Percentiles rank a stretch among this genome's conserved stretches.
Conservation (phyloP, 1,140 invertebrate genomes). For the Bicyclus anynana region DNA sequence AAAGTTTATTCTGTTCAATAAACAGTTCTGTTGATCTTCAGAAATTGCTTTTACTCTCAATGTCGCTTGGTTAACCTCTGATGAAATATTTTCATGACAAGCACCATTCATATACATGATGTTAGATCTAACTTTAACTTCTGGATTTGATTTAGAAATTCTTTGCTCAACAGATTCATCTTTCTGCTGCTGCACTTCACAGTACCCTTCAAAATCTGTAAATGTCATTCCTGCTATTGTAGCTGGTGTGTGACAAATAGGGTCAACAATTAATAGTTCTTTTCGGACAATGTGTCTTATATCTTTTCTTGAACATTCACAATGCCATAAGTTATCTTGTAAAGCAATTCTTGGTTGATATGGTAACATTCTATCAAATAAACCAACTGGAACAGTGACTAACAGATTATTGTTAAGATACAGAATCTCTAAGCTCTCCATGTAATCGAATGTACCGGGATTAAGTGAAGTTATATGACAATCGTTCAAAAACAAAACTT, state of each 20-base stretch:
- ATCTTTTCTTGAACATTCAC: slow-evolving; percentile 42
- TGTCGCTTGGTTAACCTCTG: neutral
- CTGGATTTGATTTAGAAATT: neutral
- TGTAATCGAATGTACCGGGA: slow-evolving; percentile 51
- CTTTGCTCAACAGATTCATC: neutral
- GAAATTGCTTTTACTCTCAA: slow-evolving; percentile 9
- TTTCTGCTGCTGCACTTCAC: slow-evolving; percentile 13
- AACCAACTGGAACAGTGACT: slow-evolving; percentile 35
- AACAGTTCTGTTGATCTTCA: slow-evolving; percentile 22
- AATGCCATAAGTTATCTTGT: slow-evolving; percentile 54
- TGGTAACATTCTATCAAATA: slow-evolving; percentile 43
- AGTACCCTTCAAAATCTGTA: slow-evolving; percentile 41
- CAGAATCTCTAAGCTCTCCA: slow-evolving; percentile 46
- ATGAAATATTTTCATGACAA: slow-evolving; percentile 14
- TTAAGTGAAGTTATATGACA: slow-evolving; percentile 50
- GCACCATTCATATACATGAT: slow-evolving; percentile 26
- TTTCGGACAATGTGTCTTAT: slow-evolving; percentile 32
- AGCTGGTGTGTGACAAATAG: slow-evolving; percentile 44
- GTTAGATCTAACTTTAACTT: slow-evolving; percentile 1
- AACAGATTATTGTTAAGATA: slow-evolving; percentile 58
- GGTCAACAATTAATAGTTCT: slow-evolving; percentile 42
- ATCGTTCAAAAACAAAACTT: slow-evolving; percentile 47
- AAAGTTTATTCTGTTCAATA: slow-evolving; percentile 12
- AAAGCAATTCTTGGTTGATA: slow-evolving; percentile 44
- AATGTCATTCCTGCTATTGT: slow-evolving; percentile 35